Conservation (phyloP, 2,113 vertebrate species). For the Anthoscopus minutus region DNA sequence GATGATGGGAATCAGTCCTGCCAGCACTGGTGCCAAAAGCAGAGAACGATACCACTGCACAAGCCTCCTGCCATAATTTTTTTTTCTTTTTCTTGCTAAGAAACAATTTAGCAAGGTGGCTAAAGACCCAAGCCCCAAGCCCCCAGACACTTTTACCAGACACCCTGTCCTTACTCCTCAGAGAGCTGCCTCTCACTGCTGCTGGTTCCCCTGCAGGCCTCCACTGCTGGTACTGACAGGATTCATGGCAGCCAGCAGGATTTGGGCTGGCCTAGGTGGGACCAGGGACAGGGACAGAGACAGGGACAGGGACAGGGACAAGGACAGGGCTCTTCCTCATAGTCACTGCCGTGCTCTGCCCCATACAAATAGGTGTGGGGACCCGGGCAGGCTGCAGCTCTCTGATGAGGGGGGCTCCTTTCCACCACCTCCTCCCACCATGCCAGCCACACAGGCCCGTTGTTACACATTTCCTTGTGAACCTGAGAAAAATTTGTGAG, state of each 20-base stretch:
- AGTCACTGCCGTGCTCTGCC: neutral
- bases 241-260: neutral
- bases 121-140: neutral
- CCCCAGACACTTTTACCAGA: too few species aligned
- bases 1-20: neutral
- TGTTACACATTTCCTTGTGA: neutral
- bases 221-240: accelerated
- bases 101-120: neutral
- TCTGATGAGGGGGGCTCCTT: neutral
- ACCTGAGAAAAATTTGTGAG: neutral
- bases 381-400: neutral
- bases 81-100: neutral
- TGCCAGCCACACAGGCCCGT: accelerated
- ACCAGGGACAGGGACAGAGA: too few species aligned
- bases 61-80: neutral
- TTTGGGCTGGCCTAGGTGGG: neutral
- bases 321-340: neutral
- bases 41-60: neutral
- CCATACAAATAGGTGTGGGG: accelerated
- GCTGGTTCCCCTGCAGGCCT: neutral
- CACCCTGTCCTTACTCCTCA: accelerated
- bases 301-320: too few species aligned
- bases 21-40: neutral
- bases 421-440: accelerated
- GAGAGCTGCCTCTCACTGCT: accelerated